Evolutionary conservation across 2,888 invertebrate genomes (phyloP).

Genomic region (Sicus ferrugineus): DNA sequence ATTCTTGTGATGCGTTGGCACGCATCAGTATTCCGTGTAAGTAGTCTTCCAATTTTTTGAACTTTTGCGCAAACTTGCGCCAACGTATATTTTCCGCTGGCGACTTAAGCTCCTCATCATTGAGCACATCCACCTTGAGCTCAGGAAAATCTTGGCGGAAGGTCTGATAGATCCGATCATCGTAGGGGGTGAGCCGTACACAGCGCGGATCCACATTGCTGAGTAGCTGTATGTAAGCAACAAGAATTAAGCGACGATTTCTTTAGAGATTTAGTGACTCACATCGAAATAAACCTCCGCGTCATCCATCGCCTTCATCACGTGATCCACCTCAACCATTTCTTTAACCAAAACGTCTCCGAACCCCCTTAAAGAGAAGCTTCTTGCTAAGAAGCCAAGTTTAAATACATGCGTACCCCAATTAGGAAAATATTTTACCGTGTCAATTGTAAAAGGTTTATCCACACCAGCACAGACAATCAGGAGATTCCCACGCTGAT

Average conservation of each 20-base stretch:
- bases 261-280: conserved; percentile 59
- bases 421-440: conserved; percentile 22
- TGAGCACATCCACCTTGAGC: conserved; percentile 76
- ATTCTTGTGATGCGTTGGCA: conserved; percentile 80
- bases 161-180: conserved; percentile 84
- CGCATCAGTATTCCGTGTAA: conserved; percentile 93
- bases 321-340: conserved; percentile 91
- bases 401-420: neutral
- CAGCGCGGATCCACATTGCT: conserved; percentile 86
- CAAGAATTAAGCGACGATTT: neutral
- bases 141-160: conserved; percentile 90
- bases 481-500: too few species aligned
- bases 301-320: conserved; percentile 90
- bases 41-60: conserved; percentile 89
- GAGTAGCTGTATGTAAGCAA: conserved; percentile 72
- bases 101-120: conserved; percentile 86
- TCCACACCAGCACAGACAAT: too few species aligned
- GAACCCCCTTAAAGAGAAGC: conserved; percentile 79
- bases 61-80: conserved; percentile 91
- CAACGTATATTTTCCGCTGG: conserved; percentile 84
- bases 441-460: too few species aligned
- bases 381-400: conserved; percentile 45
- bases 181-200: conserved; percentile 83
- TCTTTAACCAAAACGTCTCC: conserved; percentile 90
- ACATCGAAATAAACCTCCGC: conserved; percentile 96